Conservation (phyloP, 1,140 invertebrate species). For the Papilio xuthus region DNA sequence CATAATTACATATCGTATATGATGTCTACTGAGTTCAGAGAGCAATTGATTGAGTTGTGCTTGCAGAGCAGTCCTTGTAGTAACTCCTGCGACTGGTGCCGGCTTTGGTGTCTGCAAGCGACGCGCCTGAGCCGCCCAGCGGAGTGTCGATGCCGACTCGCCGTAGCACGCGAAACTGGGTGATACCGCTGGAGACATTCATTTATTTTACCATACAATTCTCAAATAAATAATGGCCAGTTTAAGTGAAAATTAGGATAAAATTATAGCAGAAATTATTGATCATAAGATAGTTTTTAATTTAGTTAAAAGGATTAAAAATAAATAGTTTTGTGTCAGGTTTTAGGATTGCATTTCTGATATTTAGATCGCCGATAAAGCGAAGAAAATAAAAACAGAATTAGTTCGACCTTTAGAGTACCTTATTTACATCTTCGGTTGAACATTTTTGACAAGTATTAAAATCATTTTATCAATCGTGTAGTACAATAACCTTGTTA, state of each 20-base stretch:
- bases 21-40: conserved; percentile 56
- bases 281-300: too few species aligned
- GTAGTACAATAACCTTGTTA: neutral
- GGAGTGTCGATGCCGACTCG: conserved; percentile 87
- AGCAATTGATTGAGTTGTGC: conserved; percentile 65
- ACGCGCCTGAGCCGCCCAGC: conserved; percentile 87
- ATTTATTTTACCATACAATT: neutral
- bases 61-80: conserved; percentile 79
- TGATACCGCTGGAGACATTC: conserved; percentile 83
- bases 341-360: too few species aligned
- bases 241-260: neutral
- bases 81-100: conserved; percentile 81
- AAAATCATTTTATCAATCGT: neutral
- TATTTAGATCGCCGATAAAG: too few species aligned
- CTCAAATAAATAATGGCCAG: neutral
- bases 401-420: too few species aligned
- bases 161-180: conserved; percentile 86
- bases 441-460: neutral
- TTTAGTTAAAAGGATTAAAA: too few species aligned
- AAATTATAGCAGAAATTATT: too few species aligned
- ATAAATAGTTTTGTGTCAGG: too few species aligned
- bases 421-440: too few species aligned
- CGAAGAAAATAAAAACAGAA: too few species aligned
- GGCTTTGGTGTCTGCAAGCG: conserved; percentile 82
- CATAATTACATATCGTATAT: conserved; percentile 66